Evolutionary conservation across 2,797 vertebrate genomes (phyloP).

Genomic region (Lagocephalus sceleratus): DNA sequence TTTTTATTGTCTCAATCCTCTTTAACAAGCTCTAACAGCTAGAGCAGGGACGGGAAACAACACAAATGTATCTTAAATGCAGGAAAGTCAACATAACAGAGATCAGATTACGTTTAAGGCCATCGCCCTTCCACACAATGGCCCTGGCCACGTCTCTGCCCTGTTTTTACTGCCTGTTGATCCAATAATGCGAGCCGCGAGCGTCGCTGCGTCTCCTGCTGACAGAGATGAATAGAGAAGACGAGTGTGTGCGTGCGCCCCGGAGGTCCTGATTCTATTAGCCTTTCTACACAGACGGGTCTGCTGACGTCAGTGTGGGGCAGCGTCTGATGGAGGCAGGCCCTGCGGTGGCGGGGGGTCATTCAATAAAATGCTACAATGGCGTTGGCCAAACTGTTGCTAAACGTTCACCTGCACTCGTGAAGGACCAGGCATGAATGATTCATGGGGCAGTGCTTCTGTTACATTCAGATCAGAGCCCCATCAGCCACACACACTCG

Average conservation of each 20-base stretch:
- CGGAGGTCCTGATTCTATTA: slow-evolving; percentile 57
- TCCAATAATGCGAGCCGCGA: slow-evolving; percentile 10
- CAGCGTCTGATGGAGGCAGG: slow-evolving; percentile 35
- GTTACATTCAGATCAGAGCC: too few species aligned
- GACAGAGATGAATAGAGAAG: slow-evolving; percentile 27
- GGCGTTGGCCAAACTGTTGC: too few species aligned
- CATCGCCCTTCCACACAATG: slow-evolving; percentile 7
- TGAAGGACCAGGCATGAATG: slow-evolving; percentile 6
- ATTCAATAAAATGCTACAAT: too few species aligned
- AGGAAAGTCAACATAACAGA: not conserved
- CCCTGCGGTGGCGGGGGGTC: not conserved
- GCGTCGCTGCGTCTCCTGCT: slow-evolving; percentile 1
- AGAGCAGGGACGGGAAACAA: too few species aligned
- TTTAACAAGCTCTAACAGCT: too few species aligned
- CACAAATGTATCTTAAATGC: too few species aligned
- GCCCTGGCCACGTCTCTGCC: slow-evolving; percentile 6
- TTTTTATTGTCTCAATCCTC: too few species aligned
- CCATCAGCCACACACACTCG: too few species aligned
- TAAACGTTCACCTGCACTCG: too few species aligned
- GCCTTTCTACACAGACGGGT: slow-evolving; percentile 53
- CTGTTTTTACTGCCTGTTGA: slow-evolving; percentile 20
- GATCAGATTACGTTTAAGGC: slow-evolving; percentile 32
- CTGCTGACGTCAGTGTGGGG: slow-evolving; percentile 59
- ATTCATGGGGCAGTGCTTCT: not conserved
- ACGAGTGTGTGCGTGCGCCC: slow-evolving; percentile 14